These are phyloP conservation scores for Mactra quadrangularis DNA, from an alignment of 1,140 invertebrate species.

Conservation along the genomic window DNA sequence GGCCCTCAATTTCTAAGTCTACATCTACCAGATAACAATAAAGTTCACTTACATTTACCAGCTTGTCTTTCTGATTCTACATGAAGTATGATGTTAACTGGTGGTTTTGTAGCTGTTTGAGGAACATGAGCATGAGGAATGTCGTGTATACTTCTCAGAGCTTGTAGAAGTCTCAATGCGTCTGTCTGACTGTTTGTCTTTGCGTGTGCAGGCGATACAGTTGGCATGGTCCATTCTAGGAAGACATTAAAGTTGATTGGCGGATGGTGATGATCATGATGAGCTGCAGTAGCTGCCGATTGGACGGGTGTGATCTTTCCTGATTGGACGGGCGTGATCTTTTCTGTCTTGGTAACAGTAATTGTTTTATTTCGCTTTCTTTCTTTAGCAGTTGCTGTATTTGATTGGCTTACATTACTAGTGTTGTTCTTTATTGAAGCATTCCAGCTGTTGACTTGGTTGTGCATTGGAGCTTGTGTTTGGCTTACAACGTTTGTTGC, in stretches of 20 bases:
- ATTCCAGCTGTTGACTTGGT: background rate
- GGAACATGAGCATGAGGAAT: background rate
- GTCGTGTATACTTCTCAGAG: background rate
- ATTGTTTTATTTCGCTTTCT: constrained; percentile 1
- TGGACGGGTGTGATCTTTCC: too few relatives aligned
- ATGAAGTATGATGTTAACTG: constrained; percentile 13
- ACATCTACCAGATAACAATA: too few relatives aligned
- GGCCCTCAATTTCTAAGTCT: too few relatives aligned
- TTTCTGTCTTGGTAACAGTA: background rate
- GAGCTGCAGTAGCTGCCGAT: background rate
- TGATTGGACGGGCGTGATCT: background rate
- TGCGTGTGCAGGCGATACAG: background rate
- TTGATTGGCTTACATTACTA: background rate
- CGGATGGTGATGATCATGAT: background rate
- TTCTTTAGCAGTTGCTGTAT: background rate
- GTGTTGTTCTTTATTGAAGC: background rate
- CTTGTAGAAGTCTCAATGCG: background rate
- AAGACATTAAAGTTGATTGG: constrained; percentile 21
- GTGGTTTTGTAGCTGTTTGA: background rate
- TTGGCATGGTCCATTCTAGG: background rate
- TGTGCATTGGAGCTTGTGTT: too few relatives aligned
- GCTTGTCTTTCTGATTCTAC: background rate
- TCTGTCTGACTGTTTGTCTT: background rate
- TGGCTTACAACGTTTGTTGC: too few relatives aligned
- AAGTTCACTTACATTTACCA: constrained; percentile 5